These are phyloP conservation scores for Eupithecia abbreviata DNA, from an alignment of 2,888 invertebrate species.

Conservation along the genomic window DNA sequence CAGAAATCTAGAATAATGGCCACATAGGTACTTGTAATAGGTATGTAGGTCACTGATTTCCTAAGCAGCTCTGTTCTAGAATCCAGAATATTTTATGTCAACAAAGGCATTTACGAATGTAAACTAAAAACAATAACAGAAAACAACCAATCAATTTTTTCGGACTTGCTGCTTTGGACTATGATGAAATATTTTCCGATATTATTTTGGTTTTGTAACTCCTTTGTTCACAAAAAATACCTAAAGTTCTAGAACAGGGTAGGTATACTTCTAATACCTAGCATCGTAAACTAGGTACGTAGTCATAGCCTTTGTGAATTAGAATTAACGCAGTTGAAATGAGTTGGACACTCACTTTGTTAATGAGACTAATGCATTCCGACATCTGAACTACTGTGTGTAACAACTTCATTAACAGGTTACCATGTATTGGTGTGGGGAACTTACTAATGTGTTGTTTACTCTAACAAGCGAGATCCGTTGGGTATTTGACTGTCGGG, in stretches of 20 bases:
- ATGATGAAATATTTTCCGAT: no score
- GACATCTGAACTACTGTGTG: not conserved
- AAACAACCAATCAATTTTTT: no score
- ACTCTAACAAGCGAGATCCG: not conserved
- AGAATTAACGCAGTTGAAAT: not conserved
- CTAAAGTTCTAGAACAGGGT: not conserved
- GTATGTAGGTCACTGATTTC: not conserved
- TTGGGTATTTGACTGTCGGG: conserved; percentile 3
- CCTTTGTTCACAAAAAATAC: not conserved
- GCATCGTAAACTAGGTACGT: not conserved
- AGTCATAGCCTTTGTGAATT: not conserved
- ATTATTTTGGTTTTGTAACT: no score
- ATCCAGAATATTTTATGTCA: no score
- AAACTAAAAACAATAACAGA: not conserved
- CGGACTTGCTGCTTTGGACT: no score
- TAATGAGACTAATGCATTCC: not conserved
- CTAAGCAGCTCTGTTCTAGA: not conserved
- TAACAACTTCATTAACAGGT: not conserved
- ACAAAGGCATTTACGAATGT: not conserved
- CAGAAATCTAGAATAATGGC: not conserved
- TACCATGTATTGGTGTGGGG: not conserved
- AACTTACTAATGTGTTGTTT: not conserved
- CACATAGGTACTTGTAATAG: not conserved
- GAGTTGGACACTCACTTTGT: not conserved
- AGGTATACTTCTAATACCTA: not conserved